Evolutionary conservation across 1,140 invertebrate genomes (phyloP).

Genomic region (Scaptodrosophila lebanonensis): DNA sequence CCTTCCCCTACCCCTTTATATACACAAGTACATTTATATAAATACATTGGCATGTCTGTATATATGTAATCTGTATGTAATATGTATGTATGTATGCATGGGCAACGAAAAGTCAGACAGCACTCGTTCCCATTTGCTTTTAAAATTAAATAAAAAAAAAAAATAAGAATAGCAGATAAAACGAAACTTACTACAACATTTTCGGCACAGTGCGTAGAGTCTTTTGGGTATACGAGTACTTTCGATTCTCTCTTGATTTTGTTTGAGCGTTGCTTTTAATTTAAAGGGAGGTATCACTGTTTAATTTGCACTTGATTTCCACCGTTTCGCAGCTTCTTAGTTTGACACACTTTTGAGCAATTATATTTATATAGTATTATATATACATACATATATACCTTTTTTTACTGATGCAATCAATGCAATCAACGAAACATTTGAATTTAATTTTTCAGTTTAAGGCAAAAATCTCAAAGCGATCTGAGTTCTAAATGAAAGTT

Average conservation of each 20-base stretch:
- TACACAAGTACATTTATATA: slow-evolving; percentile 11
- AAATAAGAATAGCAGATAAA: background rate
- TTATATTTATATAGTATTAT: slow-evolving; percentile 1
- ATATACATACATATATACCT: slow-evolving; percentile 17
- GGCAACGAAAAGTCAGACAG: background rate
- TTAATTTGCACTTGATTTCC: background rate
- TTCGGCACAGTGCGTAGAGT: slow-evolving; percentile 7
- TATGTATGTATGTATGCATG: background rate
- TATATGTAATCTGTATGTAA: background rate
- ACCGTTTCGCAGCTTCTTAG: background rate
- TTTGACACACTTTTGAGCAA: slow-evolving; percentile 13
- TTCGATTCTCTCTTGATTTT: background rate
- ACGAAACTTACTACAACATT: slow-evolving; percentile 54
- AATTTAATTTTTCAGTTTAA: slow-evolving; percentile 5
- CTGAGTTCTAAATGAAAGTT: no score
- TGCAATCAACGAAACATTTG: slow-evolving; percentile 7
- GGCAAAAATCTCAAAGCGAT: slow-evolving; percentile 15
- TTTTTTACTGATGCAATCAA: slow-evolving; percentile 30
- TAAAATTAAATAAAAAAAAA: slow-evolving; percentile 1
- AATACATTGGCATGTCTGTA: background rate
- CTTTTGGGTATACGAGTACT: slow-evolving; percentile 18
- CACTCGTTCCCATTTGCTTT: slow-evolving; percentile 9
- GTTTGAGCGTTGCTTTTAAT: slow-evolving; percentile 10
- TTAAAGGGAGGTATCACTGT: background rate
- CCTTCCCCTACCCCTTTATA: background rate